Conservation (phyloP, 2,797 vertebrate species). For the Acridotheres tristis region DNA sequence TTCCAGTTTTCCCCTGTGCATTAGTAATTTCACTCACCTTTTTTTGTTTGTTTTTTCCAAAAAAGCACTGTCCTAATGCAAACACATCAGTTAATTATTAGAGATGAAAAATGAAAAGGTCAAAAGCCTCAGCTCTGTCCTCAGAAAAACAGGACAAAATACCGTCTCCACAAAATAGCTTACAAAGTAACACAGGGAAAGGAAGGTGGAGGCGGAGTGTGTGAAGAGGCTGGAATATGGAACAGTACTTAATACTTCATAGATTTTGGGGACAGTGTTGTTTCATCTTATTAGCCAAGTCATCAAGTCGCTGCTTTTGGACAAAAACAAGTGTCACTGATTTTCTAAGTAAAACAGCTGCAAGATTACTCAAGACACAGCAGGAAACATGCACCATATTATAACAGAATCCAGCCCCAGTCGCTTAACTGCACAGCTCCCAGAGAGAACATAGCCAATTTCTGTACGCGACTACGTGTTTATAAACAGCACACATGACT, state of each 20-base stretch:
- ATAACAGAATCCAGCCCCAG: neutral
- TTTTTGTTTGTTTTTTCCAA: neutral
- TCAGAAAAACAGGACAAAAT: neutral
- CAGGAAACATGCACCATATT: neutral
- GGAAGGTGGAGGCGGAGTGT: neutral
- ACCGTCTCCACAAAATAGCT: neutral
- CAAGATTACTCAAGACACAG: neutral
- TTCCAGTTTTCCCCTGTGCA: neutral
- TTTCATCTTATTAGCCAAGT: constrained; percentile 4
- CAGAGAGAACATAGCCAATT: neutral
- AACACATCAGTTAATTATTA: neutral
- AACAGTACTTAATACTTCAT: neutral
- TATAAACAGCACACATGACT: neutral
- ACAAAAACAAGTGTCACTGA: constrained; percentile 14
- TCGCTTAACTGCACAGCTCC: neutral
- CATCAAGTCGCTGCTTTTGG: neutral
- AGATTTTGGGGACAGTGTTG: neutral
- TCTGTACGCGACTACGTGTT: neutral
- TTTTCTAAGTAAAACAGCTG: constrained; percentile 43
- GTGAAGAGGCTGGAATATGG: neutral
- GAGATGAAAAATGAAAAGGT: neutral
- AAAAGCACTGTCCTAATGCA: neutral
- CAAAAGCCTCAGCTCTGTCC: neutral
- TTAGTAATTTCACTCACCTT: neutral
- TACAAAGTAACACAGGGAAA: neutral